A percentile compares a stretch with the other conserved stretches of the same genome.
Conservation (phyloP, 2,888 invertebrate genomes). For the Drosophila multiciliata region DNA sequence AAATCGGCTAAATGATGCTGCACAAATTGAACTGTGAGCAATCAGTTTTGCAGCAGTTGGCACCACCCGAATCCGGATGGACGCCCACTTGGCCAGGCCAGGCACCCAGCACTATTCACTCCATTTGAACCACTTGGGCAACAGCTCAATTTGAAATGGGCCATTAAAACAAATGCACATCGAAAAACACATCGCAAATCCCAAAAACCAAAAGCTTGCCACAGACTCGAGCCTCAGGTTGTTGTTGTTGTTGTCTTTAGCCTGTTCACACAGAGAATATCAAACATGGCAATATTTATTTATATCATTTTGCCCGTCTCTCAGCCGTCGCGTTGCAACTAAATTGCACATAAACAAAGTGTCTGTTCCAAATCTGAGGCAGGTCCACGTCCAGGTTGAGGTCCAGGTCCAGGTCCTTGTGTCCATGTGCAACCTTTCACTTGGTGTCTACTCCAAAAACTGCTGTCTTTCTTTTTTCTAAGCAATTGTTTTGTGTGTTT, state of each 20-base stretch:
- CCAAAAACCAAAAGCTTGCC: constrained; percentile 37
- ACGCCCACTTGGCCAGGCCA: constrained; percentile 60
- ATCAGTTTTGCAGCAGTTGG: constrained; percentile 31
- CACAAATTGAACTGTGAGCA: constrained; percentile 75
- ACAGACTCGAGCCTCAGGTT: constrained; percentile 32
- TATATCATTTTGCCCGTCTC: constrained; percentile 53
- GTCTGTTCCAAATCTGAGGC: constrained; percentile 49
- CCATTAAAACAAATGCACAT: constrained; percentile 75
- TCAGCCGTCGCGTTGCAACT: constrained; percentile 41
- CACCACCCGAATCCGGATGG: constrained; percentile 53
- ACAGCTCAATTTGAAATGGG: constrained; percentile 77
- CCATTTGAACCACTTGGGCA: constrained; percentile 30
- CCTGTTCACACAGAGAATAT: constrained; percentile 66
- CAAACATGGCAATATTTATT: constrained; percentile 75
- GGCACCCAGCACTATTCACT: background rate
- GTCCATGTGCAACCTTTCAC: constrained; percentile 19
- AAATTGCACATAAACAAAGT: constrained; percentile 65
- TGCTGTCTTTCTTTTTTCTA: constrained; percentile 59
- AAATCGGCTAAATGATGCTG: constrained; percentile 68
- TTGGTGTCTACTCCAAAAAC: constrained; percentile 20
- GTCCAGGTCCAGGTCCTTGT: constrained; percentile 12
- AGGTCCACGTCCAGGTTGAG: constrained; percentile 46
- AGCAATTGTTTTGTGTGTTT: constrained; percentile 42
- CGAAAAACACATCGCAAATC: constrained; percentile 62
- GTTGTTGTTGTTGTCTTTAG: constrained; percentile 5